A percentile compares a stretch with the other conserved stretches of the same genome.
These are phyloP conservation scores for Propithecus perrieri DNA, from an alignment of 2,797 vertebrate species.

Conservation along the genomic window DNA sequence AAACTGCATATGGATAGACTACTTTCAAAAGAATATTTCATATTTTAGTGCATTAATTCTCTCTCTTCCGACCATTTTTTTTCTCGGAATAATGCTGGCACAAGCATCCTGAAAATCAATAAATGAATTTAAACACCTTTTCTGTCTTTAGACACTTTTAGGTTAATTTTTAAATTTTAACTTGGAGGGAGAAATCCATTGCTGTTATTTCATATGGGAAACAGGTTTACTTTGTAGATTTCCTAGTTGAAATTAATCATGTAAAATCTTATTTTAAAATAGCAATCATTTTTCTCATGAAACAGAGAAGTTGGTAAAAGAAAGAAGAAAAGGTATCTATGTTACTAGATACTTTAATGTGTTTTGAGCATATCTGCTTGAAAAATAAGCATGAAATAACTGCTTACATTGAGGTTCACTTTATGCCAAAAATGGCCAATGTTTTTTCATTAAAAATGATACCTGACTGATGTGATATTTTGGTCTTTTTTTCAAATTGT, in stretches of 20 bases:
- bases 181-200: neutral
- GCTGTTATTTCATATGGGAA: neutral
- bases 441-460: slow-evolving; percentile 3
- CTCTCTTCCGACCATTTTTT: neutral
- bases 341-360: neutral
- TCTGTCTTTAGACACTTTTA: neutral
- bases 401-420: neutral
- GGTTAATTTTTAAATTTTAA: slow-evolving; percentile 29
- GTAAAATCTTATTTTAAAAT: slow-evolving; percentile 18
- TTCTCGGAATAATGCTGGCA: neutral
- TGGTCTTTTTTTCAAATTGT: neutral
- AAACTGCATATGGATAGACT: neutral
- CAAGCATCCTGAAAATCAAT: neutral
- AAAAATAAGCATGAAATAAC: neutral
- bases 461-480: neutral
- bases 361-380: neutral
- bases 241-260: neutral
- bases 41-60: slow-evolving; percentile 10
- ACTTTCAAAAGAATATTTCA: slow-evolving; percentile 6
- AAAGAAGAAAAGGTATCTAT: neutral
- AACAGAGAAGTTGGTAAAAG: neutral
- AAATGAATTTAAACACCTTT: neutral
- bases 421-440: neutral
- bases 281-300: neutral
- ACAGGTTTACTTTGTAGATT: neutral